Conservation (phyloP, 1,140 invertebrate genomes). For the Drosophila littoralis region DNA sequence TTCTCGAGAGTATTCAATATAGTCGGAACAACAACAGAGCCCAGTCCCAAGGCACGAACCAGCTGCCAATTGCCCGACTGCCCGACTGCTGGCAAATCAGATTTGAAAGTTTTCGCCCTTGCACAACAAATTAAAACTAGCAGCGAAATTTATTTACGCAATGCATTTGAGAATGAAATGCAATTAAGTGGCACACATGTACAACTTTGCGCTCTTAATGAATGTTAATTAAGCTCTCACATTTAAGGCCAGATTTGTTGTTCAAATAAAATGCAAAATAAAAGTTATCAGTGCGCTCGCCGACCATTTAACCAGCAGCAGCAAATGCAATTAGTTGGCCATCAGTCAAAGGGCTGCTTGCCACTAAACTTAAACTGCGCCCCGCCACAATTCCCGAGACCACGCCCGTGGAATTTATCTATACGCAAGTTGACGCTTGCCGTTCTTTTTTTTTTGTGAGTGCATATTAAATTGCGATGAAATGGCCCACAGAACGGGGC, state of each 20-base stretch:
- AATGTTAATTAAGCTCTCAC: constrained; percentile 63
- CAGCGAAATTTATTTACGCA: constrained; percentile 69
- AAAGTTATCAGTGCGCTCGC: constrained; percentile 59
- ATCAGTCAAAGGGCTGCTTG: constrained; percentile 17
- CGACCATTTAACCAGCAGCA: constrained; percentile 25
- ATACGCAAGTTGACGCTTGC: background rate
- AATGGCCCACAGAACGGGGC: constrained; percentile 75
- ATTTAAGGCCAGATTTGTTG: constrained; percentile 53
- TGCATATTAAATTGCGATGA: constrained; percentile 72
- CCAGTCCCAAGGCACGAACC: background rate
- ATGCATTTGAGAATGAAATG: constrained; percentile 71
- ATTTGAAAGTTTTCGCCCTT: constrained; percentile 68
- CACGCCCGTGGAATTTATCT: constrained; percentile 26
- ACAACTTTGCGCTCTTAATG: constrained; percentile 20
- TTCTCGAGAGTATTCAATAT: constrained; percentile 63
- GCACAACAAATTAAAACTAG: constrained; percentile 66
- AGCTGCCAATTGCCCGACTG: constrained; percentile 22
- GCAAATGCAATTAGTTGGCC: constrained; percentile 57
- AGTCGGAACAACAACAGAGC: background rate
- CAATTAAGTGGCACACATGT: constrained; percentile 60
- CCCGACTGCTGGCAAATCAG: constrained; percentile 41
- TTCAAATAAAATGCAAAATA: constrained; percentile 55
- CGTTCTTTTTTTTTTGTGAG: constrained; percentile 28
- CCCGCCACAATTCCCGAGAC: background rate
- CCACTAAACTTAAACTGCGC: constrained; percentile 1